Percentiles rank a stretch among this genome's conserved stretches.
These are phyloP conservation scores for Ectropis grisescens DNA, from an alignment of 1,140 invertebrate species.

Conservation along the genomic window DNA sequence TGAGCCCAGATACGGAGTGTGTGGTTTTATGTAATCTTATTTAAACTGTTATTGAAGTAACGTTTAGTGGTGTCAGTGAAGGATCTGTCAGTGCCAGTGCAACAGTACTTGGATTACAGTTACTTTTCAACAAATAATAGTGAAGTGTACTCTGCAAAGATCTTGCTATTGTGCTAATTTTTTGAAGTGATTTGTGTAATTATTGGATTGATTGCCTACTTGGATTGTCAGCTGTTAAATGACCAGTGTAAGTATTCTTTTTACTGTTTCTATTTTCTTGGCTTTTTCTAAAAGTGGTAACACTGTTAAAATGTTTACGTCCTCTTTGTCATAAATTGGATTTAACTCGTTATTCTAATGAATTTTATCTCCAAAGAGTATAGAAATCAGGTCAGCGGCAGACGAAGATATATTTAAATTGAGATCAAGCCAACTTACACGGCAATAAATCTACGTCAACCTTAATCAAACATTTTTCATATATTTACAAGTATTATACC, in stretches of 20 bases:
- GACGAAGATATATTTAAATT: too few species aligned
- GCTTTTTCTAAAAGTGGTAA: too few species aligned
- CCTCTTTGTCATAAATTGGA: too few species aligned
- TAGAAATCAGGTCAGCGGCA: too few species aligned
- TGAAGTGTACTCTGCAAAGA: conserved; percentile 30
- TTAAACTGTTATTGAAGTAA: conserved; percentile 44
- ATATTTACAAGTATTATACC: too few species aligned
- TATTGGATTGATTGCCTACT: conserved; percentile 51
- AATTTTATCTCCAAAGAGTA: too few species aligned
- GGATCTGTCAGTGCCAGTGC: conserved; percentile 17
- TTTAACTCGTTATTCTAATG: too few species aligned
- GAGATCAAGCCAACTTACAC: too few species aligned
- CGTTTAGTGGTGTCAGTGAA: conserved; percentile 34
- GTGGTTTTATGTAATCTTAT: conserved; percentile 60
- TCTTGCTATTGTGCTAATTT: conserved; percentile 30
- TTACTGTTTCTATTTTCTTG: too few species aligned
- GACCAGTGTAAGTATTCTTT: conserved; percentile 44
- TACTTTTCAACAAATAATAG: conserved; percentile 32
- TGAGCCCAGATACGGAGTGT: conserved; percentile 63
- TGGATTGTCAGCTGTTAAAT: conserved; percentile 41
- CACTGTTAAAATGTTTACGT: too few species aligned
- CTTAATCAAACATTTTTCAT: too few species aligned
- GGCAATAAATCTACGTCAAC: too few species aligned
- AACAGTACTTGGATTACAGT: conserved; percentile 31
- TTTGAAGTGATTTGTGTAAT: conserved; percentile 52